Evolutionary conservation across 2,888 invertebrate genomes (phyloP), one percentile per base, ranked within the genome.

Genomic region (Cerceris ruficornis): DNA sequence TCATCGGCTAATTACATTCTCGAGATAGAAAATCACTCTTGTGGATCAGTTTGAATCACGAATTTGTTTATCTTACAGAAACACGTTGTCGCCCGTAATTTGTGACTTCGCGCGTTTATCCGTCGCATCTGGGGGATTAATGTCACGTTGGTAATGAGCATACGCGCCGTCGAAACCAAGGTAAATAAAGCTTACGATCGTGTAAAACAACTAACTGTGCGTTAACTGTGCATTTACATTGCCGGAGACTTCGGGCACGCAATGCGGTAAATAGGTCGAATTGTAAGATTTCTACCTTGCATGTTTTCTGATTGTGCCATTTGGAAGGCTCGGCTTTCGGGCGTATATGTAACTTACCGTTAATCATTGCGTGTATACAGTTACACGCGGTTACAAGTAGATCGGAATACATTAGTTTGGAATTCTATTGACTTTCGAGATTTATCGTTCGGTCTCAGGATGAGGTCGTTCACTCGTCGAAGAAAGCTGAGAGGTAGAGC

Each of bases 381-480:
- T 8, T 46, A 11, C 46, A 11, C 46, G 46, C 1, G 46, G 46
- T 46, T 4, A 11, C 46, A 11, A 46, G 9, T 11, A 46, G 11
- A 46, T 28, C 46, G 46, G 11, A 46, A 46, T 46, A 46, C 8
- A 46, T 46, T 46, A 46, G 46, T 8, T 46, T 11, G n/a, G 1
- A 50, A 7, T n/a, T 50, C 11, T 50, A 50, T 50, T 50, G 11
- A n/a, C 50, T 50, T 50, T 50, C 9, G 50, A n/a, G 1, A n/a
- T 50, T 50, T 50, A 11, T 46, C 11, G 46, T 8, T 8, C n/a
- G 13, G 58, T 7, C 7, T 50, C n/a, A 41, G 9, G 11, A 13
- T 13, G 58, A 39, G 58, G 58, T 59, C 41, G 14, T 59, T 59
- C 58, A 59, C 58, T 59, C 41, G 42, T 46, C 7, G 15, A 43